Conservation (phyloP, 2,797 vertebrate genomes). For the Onychomys torridus region DNA sequence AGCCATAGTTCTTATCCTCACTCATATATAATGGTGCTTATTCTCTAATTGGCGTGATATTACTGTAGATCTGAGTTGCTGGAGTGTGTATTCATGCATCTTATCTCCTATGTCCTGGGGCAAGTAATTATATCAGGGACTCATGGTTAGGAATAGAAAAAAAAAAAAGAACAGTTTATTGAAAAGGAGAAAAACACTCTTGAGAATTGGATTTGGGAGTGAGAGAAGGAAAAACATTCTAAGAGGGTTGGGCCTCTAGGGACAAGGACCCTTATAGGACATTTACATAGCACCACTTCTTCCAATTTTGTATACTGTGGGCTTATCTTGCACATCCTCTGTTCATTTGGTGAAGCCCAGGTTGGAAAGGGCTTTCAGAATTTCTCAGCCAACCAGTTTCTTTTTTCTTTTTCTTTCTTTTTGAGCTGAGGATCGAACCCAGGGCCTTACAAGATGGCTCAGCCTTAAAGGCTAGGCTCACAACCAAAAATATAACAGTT, state of each 20-base stretch:
- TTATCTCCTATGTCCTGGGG: background rate
- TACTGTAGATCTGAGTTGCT: background rate
- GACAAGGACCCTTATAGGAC: background rate
- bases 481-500: too few species aligned
- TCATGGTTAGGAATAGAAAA: background rate
- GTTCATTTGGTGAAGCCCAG: background rate
- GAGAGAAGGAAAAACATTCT: background rate
- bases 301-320: background rate
- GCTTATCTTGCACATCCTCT: background rate
- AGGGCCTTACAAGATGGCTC: too few species aligned
- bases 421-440: too few species aligned
- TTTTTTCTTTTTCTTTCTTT: too few species aligned
- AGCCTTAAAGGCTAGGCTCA: too few species aligned
- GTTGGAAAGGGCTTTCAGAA: background rate
- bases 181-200: background rate
- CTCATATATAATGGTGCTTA: background rate
- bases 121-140: background rate
- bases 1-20: background rate
- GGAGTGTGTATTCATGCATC: background rate
- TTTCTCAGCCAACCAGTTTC: background rate
- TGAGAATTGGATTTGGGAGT: background rate
- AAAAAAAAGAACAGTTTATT: background rate
- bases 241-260: background rate
- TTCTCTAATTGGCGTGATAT: background rate
- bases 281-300: background rate